Evolutionary conservation across 2,888 invertebrate genomes (phyloP).

Genomic region (Andrena bicolor): DNA sequence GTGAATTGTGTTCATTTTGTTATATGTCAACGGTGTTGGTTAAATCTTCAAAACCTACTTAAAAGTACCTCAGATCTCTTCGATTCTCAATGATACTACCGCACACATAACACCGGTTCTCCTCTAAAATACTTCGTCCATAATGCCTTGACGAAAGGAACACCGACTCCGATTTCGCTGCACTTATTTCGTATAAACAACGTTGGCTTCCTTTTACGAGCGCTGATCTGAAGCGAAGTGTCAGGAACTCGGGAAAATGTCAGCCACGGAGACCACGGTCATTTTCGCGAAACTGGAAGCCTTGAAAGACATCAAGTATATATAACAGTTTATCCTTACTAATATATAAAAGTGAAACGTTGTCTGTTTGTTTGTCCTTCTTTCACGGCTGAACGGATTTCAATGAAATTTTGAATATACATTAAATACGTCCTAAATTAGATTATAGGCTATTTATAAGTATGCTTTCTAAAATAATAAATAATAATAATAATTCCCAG

Average conservation of each 20-base stretch:
- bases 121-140: conserved; percentile 4
- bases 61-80: neutral
- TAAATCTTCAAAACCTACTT: conserved; percentile 42
- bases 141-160: conserved; percentile 51
- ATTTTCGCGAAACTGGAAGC: conserved; percentile 97
- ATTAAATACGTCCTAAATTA: too few species aligned
- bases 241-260: conserved; percentile 86
- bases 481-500: too few species aligned
- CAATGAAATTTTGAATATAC: too few species aligned
- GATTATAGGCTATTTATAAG: too few species aligned
- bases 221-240: conserved; percentile 29
- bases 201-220: conserved; percentile 25
- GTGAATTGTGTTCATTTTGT: conserved; percentile 50
- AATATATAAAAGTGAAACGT: too few species aligned
- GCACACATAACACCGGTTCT: neutral
- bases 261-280: conserved; percentile 92
- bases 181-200: conserved; percentile 38
- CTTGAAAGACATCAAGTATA: conserved; percentile 95
- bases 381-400: too few species aligned
- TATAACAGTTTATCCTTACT: neutral
- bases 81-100: conserved; percentile 20
- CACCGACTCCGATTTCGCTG: neutral
- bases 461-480: too few species aligned
- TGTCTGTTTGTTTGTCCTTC: too few species aligned
- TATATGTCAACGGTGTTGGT: conserved; percentile 43